Base-by-base conservation (phyloP, 2,888 invertebrate genomes). In the Abrostola triplasia region DNA sequence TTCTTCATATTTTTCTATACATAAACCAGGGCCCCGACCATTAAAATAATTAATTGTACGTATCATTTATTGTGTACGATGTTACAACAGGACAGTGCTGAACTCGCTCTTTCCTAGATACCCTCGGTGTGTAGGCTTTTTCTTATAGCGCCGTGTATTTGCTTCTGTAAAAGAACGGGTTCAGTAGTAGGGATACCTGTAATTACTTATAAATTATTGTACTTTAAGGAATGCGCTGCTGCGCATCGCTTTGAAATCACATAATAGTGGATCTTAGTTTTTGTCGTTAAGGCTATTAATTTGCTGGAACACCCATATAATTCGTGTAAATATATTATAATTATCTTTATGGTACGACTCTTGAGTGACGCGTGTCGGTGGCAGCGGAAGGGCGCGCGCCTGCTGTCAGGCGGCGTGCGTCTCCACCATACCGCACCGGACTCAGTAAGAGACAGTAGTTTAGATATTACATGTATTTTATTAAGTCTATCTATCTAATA, bases 281-380 rank as follows among this genome's bases (percentile, higher is more conserved):
- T 91, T 88, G 90, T 91, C 92, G 88, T 90, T 90, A 90, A 90
- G 91, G 90, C 92, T 92, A 91, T 92, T 91, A 87, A 88, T 93
- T 93, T 93, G 92, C 93, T 92, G 93, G 89, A 89, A 91, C 90
- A 90, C 90, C 90, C 92, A 89, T 91, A 90, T 90, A 89, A 90
- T 93, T 94, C 91, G 90, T 94, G 94, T 94, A 94, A 94, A 94
- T 94, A 93, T 94, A 93, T 90, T 90, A 90, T 92, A 88, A 92
- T 92, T 89, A 90, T 91, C 89, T 90, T 91, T 87, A 92, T 87
- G 90, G 91, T 91, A 92, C 90, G 92, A 92, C 90, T 92, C 88
- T 86, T 84, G 88, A 86, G 86, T 82, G 84, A 76, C 84, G 75
- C 59, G 70, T 77, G 72, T 58, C 66, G 75, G 76, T 68, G 61